Evolutionary conservation across 2,888 invertebrate species (phyloP), one percentile per base, ranked within the genome.

Genomic region (Malachius bipustulatus): DNA sequence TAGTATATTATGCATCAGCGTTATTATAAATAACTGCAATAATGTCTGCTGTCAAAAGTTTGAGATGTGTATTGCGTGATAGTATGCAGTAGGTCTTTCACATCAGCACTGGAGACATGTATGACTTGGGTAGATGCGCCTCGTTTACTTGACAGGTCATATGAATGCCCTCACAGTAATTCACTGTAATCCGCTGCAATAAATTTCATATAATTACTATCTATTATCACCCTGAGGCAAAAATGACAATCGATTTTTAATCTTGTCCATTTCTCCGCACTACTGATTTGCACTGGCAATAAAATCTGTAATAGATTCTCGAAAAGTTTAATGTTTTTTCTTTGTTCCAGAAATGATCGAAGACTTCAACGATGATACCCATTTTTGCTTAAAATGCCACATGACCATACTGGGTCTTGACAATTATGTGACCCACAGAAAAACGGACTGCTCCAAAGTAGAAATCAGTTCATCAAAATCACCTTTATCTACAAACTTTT

Each of bases 381-480:
- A 93, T 55, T 73, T 85, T 42, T 93, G 91, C 62, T 77, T 90
- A 50, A 84, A 82, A 55, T 93, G 91, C 63, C 82, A 82, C 48
- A 57, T 70, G 11, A 88, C 89, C 2, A 78, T 91, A 40, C 63
- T 75, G 24, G 91, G 91, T 0, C 66, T 93, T n/a, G 80, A 82
- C 27, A 82, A 82, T 57, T 93, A 93, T 57, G 75, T 93, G 14
- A 71, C 71, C 26, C 91, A 93, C 55, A 74, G 89, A 28, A 84
- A 84, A 55, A 65, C 70, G 16, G 71, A 72, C 45, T 87, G 87
- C 49, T 65, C 66, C 14, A 67, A 69, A 57, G 45, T 41, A 16
- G 37, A 45, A 10, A 36, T 42, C 8, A 52, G 50, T 24, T 34
- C 51, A 9, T 46, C 55, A n/a, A 57, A 60, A 43, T 56, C 60